Conservation (phyloP, 1,140 invertebrate species). For the Tetragonula clypearis region DNA sequence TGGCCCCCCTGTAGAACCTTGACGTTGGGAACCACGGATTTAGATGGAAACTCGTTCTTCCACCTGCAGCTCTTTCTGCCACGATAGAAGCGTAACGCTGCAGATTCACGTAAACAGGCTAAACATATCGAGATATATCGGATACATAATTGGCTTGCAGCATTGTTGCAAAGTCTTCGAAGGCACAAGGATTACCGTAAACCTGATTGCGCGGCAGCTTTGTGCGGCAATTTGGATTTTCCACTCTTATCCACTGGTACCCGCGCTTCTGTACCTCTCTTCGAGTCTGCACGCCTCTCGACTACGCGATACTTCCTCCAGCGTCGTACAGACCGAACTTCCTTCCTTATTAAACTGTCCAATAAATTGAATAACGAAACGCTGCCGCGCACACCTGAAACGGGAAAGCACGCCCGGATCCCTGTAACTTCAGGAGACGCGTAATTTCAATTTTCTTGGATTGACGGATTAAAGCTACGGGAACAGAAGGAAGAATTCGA, state of each 20-base stretch:
- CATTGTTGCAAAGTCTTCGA: conserved; percentile 56
- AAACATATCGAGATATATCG: conserved; percentile 19
- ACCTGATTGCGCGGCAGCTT: conserved; percentile 60
- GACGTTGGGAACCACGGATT: no score
- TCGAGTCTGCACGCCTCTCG: not conserved
- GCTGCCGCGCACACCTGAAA: not conserved
- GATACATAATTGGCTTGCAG: conserved; percentile 57
- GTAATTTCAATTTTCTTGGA: not conserved
- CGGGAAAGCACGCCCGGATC: not conserved
- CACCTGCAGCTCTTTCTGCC: not conserved
- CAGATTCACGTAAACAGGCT: not conserved
- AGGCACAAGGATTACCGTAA: conserved; percentile 57
- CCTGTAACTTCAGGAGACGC: not conserved
- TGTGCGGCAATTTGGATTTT: conserved; percentile 62
- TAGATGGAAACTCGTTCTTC: conserved; percentile 11
- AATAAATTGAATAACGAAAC: conserved; percentile 40
- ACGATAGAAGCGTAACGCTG: no score
- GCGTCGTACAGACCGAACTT: not conserved
- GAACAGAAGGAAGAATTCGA: not conserved
- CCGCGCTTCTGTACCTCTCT: not conserved
- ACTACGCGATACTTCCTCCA: conserved; percentile 3
- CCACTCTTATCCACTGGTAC: conserved; percentile 15
- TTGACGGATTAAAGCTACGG: not conserved
- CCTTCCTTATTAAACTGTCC: conserved; percentile 32
- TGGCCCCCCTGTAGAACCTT: no score